phyloP scores from a whole-genome alignment of 1,140 invertebrate genomes.

The Sarcophaga bullata region DNA sequence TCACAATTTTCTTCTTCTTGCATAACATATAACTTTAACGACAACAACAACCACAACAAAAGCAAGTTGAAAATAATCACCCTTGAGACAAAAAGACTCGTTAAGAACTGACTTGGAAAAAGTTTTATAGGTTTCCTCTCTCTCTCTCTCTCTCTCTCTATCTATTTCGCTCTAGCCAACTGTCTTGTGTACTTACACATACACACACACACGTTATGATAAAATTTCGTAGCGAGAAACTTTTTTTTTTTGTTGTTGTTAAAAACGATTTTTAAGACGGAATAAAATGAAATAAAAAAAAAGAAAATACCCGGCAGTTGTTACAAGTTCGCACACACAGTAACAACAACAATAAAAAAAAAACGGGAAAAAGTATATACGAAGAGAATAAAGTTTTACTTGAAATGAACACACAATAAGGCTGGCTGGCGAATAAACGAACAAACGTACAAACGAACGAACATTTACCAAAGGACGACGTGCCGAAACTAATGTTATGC shows the following conservation, averaged over 20 bases:
- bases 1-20: too few species aligned
- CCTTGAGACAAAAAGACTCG: slow-evolving; percentile 25
- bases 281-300: too few species aligned
- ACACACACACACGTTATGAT: background rate
- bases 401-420: background rate
- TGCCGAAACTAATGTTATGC: too few species aligned
- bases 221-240: too few species aligned
- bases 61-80: slow-evolving; percentile 5
- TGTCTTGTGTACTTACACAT: background rate
- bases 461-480: background rate
- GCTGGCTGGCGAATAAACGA: background rate
- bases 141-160: too few species aligned
- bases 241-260: too few species aligned
- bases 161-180: background rate
- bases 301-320: background rate
- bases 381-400: background rate
- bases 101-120: slow-evolving; percentile 21
- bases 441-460: background rate
- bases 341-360: background rate
- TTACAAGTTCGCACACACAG: background rate
- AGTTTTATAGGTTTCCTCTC: background rate
- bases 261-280: too few species aligned
- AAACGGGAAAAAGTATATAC: background rate
- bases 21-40: too few species aligned
- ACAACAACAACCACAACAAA: background rate